These are phyloP conservation scores for Macroramphosus scolopax DNA, from an alignment of 2,797 vertebrate species.

Conservation along the genomic window DNA sequence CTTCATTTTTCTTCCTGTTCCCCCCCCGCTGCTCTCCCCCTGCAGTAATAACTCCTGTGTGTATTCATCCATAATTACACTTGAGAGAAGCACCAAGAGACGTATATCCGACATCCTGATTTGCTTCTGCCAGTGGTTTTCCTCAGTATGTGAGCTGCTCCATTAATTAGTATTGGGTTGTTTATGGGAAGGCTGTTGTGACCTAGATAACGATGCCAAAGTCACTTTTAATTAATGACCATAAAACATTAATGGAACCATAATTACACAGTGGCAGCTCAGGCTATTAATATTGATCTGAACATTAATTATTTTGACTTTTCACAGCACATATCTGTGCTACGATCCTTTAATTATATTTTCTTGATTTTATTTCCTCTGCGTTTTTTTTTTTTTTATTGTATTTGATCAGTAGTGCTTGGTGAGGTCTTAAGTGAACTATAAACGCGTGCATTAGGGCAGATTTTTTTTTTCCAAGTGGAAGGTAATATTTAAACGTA, in stretches of 20 bases:
- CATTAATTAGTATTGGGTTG: slow-evolving; percentile 71
- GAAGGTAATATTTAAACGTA: too few species aligned
- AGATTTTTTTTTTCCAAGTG: too few species aligned
- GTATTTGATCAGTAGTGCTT: slow-evolving; percentile 11
- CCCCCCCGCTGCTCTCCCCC: too few species aligned
- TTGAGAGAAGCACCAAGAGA: slow-evolving; percentile 30
- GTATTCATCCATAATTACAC: slow-evolving; percentile 39
- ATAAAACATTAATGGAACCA: slow-evolving; percentile 71
- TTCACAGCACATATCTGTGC: slow-evolving; percentile 39
- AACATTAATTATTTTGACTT: slow-evolving; percentile 61
- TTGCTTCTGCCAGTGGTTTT: slow-evolving; percentile 44
- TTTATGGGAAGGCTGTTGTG: slow-evolving; percentile 61
- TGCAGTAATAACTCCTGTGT: too few species aligned
- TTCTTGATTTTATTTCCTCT: slow-evolving; percentile 31
- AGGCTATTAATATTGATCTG: slow-evolving; percentile 69
- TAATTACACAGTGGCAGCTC: slow-evolving; percentile 64
- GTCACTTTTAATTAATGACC: slow-evolving; percentile 74
- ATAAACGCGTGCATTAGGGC: too few species aligned
- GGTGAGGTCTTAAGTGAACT: too few species aligned
- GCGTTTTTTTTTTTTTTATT: slow-evolving; percentile 9
- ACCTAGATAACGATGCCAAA: slow-evolving; percentile 72
- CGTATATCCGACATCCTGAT: slow-evolving; percentile 41
- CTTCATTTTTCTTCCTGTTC: too few species aligned
- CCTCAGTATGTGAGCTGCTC: slow-evolving; percentile 44
- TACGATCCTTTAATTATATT: slow-evolving; percentile 33